Evolutionary conservation across 2,888 invertebrate species (phyloP).

Genomic region (Oxystoma pomonae): DNA sequence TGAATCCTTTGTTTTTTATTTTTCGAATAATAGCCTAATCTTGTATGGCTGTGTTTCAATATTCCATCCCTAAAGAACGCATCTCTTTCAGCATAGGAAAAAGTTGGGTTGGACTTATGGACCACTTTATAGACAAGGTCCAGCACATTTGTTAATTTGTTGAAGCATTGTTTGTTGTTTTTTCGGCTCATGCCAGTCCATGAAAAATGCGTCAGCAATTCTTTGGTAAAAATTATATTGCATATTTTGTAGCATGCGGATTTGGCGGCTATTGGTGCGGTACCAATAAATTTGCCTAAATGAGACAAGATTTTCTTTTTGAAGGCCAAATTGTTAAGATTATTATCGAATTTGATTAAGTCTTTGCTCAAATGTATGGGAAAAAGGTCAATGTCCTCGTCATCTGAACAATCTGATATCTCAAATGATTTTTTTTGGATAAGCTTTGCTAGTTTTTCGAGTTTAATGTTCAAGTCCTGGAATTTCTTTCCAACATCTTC

Average conservation of each 20-base stretch:
- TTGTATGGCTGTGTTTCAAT: not conserved
- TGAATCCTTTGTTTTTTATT: no score
- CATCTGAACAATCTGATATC: no score
- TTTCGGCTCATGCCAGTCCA: not conserved
- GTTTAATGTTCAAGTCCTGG: no score
- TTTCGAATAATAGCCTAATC: not conserved
- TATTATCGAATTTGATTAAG: not conserved
- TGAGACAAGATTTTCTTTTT: not conserved
- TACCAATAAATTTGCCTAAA: not conserved
- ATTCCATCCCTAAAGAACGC: not conserved
- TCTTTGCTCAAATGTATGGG: not conserved
- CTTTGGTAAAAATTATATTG: not conserved
- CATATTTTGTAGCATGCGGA: not conserved
- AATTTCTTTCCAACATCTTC: no score
- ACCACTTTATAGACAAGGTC: not conserved
- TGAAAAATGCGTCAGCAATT: not conserved
- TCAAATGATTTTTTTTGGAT: no score
- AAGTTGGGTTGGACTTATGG: not conserved
- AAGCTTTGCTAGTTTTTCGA: no score
- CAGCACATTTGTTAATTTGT: not conserved
- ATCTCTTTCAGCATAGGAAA: not conserved
- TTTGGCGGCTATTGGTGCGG: not conserved
- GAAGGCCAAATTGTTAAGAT: not conserved
- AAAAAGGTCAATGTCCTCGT: not conserved
- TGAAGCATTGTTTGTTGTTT: not conserved